Base-by-base conservation (phyloP, 2,888 invertebrate genomes). In the Gymnoscelis rufifasciata region DNA sequence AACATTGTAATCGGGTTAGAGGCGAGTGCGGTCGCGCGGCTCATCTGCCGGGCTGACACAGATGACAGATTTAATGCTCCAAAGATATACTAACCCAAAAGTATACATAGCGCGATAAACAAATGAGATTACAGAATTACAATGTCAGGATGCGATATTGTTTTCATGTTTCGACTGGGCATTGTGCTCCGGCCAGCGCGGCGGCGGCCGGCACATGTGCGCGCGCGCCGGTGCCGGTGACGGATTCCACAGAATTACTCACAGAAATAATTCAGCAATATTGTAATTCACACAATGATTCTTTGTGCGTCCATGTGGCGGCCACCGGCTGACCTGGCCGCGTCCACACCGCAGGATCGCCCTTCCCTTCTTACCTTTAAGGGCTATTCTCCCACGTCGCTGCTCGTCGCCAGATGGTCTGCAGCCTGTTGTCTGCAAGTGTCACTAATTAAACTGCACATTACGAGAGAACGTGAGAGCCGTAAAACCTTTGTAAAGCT, bases 331-430 rank as follows among this genome's bases (percentile, higher is more conserved):
- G 54, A 59, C 60, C 61, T 53, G 64, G 57, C 59, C 57, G 59
- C 64, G 62, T 66, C 57, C 60, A 60, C 62, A 51, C 38, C 14
- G 28, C 11, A 38, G 4, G 13, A 30, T 11, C 37, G 42, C 26
- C 44, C 44, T 54, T 54, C 52, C 50, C 40, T 7, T 15, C 5
- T 27, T 23, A 27, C 11, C 6, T 28, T 26, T 35, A 46, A 37
- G 39, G 23, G 19, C 38, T 37, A 45, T 46, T 37, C 27, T 47
- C 28, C 15, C 10, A 35, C 35, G 26, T 26, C 19, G 7, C 26
- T n/a, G 41, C 52, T 56, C 51, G 64, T 63, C 61, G 69, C 75
- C 75, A 75, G 71, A 74, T 77, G 76, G 74, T 75, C 68, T 67
- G 65, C 71, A 71, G 69, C 74, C 68, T 66, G 49, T 71, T 67